phyloP scores from a whole-genome alignment of 2,888 invertebrate species.

The Idaea aversata region DNA sequence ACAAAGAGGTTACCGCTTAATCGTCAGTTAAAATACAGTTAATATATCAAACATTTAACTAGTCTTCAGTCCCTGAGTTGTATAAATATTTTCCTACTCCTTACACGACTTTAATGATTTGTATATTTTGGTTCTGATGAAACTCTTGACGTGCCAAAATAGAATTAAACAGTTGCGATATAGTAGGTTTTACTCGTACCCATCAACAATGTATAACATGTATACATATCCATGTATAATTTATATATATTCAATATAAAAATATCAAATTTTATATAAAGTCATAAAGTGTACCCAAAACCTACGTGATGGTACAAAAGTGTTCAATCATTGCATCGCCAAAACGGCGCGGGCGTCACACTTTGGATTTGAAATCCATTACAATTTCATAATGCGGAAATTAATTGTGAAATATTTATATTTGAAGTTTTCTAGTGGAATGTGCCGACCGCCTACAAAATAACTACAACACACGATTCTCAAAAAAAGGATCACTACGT shows the following conservation, averaged over 20 bases:
- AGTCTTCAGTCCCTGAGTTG: slow-evolving; percentile 80
- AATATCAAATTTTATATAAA: slow-evolving; percentile 81
- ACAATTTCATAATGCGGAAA: slow-evolving; percentile 73
- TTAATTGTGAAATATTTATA: slow-evolving; percentile 73
- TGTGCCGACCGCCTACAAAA: slow-evolving; percentile 79
- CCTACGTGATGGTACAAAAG: slow-evolving; percentile 80
- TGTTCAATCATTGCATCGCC: slow-evolving; percentile 56
- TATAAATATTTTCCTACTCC: slow-evolving; percentile 80
- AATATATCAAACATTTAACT: slow-evolving; percentile 80
- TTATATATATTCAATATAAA: slow-evolving; percentile 81
- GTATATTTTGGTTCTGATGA: slow-evolving; percentile 81
- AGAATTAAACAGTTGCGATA: slow-evolving; percentile 80
- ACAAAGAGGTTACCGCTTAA: slow-evolving; percentile 72
- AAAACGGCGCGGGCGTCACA: slow-evolving; percentile 69
- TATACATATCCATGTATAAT: slow-evolving; percentile 80
- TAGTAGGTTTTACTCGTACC: slow-evolving; percentile 77
- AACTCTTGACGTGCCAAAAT: slow-evolving; percentile 79
- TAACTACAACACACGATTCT: slow-evolving; percentile 79
- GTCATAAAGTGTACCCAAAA: slow-evolving; percentile 81
- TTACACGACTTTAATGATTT: slow-evolving; percentile 79
- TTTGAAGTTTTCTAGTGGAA: slow-evolving; percentile 76
- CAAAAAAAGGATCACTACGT: slow-evolving; percentile 77
- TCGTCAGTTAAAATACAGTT: slow-evolving; percentile 77
- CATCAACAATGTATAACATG: slow-evolving; percentile 80
- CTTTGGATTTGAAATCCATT: slow-evolving; percentile 74